Evolutionary conservation across 2,888 invertebrate species (phyloP).

Genomic region (Clostera curtula): DNA sequence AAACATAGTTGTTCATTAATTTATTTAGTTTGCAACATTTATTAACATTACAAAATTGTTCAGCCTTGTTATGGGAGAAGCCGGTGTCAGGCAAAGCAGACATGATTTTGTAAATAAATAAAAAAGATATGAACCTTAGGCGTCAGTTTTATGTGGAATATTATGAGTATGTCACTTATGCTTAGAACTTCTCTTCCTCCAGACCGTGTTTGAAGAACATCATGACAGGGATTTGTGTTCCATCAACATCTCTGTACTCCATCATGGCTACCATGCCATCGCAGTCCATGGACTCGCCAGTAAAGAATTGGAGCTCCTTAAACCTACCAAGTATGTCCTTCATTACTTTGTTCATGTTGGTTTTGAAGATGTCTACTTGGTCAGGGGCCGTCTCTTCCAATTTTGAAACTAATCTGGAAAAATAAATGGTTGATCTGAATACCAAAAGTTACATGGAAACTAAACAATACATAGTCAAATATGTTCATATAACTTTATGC

Average conservation of each 20-base stretch:
- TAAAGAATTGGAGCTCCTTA: constrained; percentile 94
- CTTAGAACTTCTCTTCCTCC: constrained; percentile 94
- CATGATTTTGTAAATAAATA: constrained; percentile 69
- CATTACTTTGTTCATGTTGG: constrained; percentile 94
- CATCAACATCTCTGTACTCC: constrained; percentile 94
- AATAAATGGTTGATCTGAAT: constrained; percentile 3
- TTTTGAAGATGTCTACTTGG: constrained; percentile 91
- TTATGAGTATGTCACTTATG: constrained; percentile 50
- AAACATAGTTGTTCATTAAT: constrained; percentile 50
- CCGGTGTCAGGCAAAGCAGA: constrained; percentile 49
- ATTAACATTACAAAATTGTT: constrained; percentile 62
- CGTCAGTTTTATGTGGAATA: constrained; percentile 48
- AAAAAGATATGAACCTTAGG: constrained; percentile 50
- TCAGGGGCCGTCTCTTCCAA: constrained; percentile 87
- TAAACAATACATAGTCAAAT: no score
- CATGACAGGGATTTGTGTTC: constrained; percentile 87
- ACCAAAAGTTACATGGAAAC: neutral
- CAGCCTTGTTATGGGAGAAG: constrained; percentile 68
- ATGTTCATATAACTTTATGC: no score
- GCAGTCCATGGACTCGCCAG: constrained; percentile 94
- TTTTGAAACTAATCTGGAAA: constrained; percentile 83
- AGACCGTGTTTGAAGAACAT: constrained; percentile 98
- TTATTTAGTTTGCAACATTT: constrained; percentile 65
- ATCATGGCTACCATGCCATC: constrained; percentile 95
- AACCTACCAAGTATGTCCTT: constrained; percentile 92